Percentiles rank a stretch among this genome's conserved stretches.
These are phyloP conservation scores for Octopus sinensis DNA, from an alignment of 1,140 invertebrate genomes.

Conservation along the genomic window DNA sequence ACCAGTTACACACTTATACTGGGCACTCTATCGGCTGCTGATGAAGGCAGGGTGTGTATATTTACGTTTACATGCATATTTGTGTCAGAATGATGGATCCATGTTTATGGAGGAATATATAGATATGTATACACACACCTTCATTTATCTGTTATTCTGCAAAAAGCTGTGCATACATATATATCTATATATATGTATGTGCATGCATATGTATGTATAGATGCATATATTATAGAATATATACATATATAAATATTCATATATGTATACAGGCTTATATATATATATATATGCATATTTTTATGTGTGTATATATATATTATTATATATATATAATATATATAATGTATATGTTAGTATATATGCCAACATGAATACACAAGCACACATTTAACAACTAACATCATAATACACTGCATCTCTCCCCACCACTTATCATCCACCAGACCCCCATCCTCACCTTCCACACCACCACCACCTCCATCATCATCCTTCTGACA, in stretches of 20 bases:
- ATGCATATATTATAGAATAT: neutral
- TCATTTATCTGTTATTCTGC: neutral
- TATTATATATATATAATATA: neutral
- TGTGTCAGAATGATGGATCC: too few relatives aligned
- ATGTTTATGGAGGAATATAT: neutral
- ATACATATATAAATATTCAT: neutral
- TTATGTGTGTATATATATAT: too few relatives aligned
- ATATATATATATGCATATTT: neutral
- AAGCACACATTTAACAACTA: neutral
- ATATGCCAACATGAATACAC: neutral
- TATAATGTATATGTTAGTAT: neutral
- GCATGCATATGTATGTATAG: fast-evolving
- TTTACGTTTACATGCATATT: too few relatives aligned
- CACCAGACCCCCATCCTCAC: neutral
- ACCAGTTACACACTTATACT: too few relatives aligned
- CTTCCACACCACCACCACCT: neutral
- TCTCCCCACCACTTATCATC: neutral
- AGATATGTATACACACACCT: neutral
- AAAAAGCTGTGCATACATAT: neutral
- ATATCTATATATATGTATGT: neutral
- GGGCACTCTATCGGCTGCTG: too few relatives aligned
- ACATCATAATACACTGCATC: neutral
- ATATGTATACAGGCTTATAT: neutral
- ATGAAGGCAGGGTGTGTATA: too few relatives aligned
- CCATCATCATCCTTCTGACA: neutral